Percentiles rank a stretch among this genome's conserved stretches.
Conservation (phyloP, 2,113 vertebrate species). For the Dipodomys stephensi region DNA sequence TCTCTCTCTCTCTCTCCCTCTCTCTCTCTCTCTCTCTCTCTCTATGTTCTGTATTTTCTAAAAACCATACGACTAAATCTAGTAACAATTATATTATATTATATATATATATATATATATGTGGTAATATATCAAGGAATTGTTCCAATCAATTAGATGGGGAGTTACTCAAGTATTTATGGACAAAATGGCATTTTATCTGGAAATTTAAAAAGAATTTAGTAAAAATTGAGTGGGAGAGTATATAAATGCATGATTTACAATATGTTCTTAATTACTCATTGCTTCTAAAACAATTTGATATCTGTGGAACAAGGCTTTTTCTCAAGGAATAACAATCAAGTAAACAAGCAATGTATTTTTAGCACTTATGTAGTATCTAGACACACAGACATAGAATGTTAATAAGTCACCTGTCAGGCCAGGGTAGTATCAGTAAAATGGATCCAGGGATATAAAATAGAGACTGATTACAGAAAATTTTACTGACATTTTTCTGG, state of each 20-base stretch:
- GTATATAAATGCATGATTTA: background rate
- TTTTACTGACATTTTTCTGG: background rate
- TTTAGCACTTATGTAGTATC: background rate
- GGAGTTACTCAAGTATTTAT: background rate
- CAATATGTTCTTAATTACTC: background rate
- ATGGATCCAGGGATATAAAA: background rate
- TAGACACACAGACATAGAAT: background rate
- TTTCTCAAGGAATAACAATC: background rate
- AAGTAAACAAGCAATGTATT: background rate
- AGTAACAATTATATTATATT: background rate
- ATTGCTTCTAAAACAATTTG: slow-evolving; percentile 47
- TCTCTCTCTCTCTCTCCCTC: no score
- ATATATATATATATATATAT: background rate
- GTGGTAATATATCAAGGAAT: background rate
- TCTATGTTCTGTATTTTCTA: no score
- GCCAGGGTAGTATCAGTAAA: background rate
- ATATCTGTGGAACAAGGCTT: background rate
- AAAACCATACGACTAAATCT: background rate
- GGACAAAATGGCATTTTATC: background rate
- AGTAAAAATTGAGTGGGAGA: background rate
- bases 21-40: no score
- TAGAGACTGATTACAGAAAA: background rate
- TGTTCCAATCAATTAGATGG: background rate
- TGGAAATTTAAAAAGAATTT: slow-evolving; percentile 17
- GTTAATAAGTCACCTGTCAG: background rate